Evolutionary conservation across 2,888 invertebrate genomes (phyloP).

Genomic region (Hirtodrosophila cameraria): DNA sequence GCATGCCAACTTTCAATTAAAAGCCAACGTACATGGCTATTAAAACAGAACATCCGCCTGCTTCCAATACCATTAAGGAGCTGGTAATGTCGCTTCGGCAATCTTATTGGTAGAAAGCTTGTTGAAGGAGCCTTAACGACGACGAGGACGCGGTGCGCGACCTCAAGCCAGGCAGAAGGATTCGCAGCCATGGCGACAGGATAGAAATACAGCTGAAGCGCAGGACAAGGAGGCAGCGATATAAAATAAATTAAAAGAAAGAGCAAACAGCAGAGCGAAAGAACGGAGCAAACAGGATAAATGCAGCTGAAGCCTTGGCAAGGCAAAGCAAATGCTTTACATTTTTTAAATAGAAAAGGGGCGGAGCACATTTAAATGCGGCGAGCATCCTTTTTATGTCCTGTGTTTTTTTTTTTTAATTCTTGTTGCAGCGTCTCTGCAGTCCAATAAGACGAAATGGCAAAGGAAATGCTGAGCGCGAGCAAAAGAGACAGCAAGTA

Average conservation of each 20-base stretch:
- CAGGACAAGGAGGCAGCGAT: constrained; percentile 54
- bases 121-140: constrained; percentile 57
- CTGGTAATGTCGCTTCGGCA: constrained; percentile 16
- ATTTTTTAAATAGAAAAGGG: constrained; percentile 80
- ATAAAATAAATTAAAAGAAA: constrained; percentile 80
- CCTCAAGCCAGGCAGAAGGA: constrained; percentile 68
- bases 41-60: constrained; percentile 26
- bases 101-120: constrained; percentile 71
- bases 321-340: constrained; percentile 65
- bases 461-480: constrained; percentile 48
- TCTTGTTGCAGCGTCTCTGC: constrained; percentile 39
- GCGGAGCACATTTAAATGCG: constrained; percentile 81
- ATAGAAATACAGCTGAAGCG: constrained; percentile 29
- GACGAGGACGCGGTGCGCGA: constrained; percentile 34
- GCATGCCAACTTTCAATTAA: constrained; percentile 58
- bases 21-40: constrained; percentile 37
- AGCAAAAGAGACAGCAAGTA: constrained; percentile 44
- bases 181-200: constrained; percentile 39
- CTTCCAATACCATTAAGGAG: constrained; percentile 18
- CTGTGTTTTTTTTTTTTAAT: constrained; percentile 38
- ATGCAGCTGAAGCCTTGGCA: constrained; percentile 26
- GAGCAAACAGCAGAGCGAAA: constrained; percentile 51
- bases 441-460: constrained; percentile 77
- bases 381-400: constrained; percentile 41
- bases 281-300: constrained; percentile 13